Base-by-base conservation (phyloP, 2,797 vertebrate genomes). In the Centroberyx gerrardi region DNA sequence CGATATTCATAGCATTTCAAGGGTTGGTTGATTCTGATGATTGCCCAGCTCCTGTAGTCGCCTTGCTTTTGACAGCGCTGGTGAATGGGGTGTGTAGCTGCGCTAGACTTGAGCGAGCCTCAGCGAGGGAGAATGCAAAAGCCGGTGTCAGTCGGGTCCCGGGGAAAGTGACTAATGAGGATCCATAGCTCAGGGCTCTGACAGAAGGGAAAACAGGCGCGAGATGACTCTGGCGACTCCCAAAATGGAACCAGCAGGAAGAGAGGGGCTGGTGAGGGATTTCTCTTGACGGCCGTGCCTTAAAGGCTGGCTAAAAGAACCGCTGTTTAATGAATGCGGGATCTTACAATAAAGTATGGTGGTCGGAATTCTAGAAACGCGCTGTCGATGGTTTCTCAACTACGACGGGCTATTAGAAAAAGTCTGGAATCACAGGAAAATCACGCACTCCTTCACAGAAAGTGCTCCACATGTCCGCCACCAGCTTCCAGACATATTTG, bases 141-240 rank as follows among this genome's bases (percentile, higher is more conserved):
- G 59, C 65, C 13, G 18, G 73, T 82, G 82, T 90, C 81, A 61
- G 68, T 31, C 62, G 48, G 68, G 80, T 83, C 83, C 74, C 60
- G 8, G 75, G 67, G 77, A 90, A 83, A 82, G 82, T 81, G 84
- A 88, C 90, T 93, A 92, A 93, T 92, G 89, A 91, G 90, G 81
- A 88, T 82, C 86, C 38, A 55, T 72, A 83, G 81, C 89, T 90
- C 66, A 54, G 55, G 78, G 74, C 77, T 44, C 64, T 76, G 82
- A 85, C 84, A 73, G 78, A 62, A 68, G 75, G 42, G 75, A 74
- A 81, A 87, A 78, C 62, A 38, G 58, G 49, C 74, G 67, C 53
- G n/a, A 55, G 72, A 68, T 46, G 66, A 64, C 75, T 76, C 36
- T 52, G 74, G 68, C 62, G 51, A 80, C 38, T 85, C 79, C 78